Evolutionary conservation across 92 coral and sea anemone genomes (phyloP).

Genomic region (Heteractis magnifica): DNA sequence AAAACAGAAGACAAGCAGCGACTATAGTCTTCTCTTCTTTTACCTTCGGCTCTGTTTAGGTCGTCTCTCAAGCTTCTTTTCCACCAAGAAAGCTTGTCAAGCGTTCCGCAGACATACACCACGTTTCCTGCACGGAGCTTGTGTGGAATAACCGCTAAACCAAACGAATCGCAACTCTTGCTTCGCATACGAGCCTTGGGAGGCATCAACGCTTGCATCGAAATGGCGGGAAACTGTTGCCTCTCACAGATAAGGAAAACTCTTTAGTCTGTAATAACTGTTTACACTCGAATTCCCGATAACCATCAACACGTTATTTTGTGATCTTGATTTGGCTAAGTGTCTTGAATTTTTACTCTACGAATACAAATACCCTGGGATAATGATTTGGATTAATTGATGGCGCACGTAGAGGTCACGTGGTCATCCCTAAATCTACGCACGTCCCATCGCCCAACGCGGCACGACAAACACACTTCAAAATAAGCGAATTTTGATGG

Average conservation of each 20-base stretch:
- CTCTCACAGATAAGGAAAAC: neutral
- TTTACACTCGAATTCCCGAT: neutral
- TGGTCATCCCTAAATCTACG: neutral
- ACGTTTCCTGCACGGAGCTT: constrained; percentile 28
- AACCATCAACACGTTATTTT: neutral
- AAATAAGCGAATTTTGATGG: neutral
- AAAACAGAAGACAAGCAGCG: too few species aligned
- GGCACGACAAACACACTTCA: neutral
- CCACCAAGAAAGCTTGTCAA: constrained; percentile 16
- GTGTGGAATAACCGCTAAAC: constrained; percentile 43
- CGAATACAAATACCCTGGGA: neutral
- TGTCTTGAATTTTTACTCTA: neutral
- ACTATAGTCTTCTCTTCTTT: neutral
- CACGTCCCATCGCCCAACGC: neutral
- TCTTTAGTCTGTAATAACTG: neutral
- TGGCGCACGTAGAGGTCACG: constrained; percentile 12
- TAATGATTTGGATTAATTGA: neutral
- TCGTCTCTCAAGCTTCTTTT: neutral
- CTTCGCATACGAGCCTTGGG: constrained; percentile 30
- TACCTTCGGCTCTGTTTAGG: constrained; percentile 14
- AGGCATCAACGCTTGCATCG: constrained; percentile 17
- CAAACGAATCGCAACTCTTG: constrained; percentile 39
- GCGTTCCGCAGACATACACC: constrained; percentile 36
- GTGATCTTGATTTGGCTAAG: constrained; percentile 3
- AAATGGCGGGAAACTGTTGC: neutral